A percentile compares a stretch with the other conserved stretches of the same genome.
phyloP scores from a whole-genome alignment of 2,113 vertebrate species.

The Ceyx margarethae region DNA sequence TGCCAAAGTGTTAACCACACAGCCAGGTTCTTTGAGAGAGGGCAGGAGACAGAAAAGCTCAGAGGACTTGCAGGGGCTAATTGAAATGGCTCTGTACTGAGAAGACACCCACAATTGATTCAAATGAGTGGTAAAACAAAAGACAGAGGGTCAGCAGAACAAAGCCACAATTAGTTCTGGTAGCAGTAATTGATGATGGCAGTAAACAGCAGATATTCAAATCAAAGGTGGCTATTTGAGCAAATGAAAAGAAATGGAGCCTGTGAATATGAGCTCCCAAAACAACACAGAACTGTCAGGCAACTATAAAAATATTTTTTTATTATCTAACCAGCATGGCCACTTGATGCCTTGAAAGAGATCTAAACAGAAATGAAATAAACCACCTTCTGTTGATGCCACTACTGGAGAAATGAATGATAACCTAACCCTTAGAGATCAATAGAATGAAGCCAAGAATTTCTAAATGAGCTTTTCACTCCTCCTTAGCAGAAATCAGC shows the following conservation, averaged over 20 bases:
- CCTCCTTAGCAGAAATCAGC: constrained; percentile 47
- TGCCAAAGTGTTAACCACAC: not conserved
- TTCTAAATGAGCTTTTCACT: constrained; percentile 64
- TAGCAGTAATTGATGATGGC: not conserved
- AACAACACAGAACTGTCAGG: not conserved
- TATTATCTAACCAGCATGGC: not conserved
- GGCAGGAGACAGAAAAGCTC: not conserved
- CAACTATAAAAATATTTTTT: constrained; percentile 22
- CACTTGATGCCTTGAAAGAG: not conserved
- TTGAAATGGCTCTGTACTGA: constrained; percentile 11
- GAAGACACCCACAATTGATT: constrained; percentile 22
- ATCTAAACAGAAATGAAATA: constrained; percentile 54
- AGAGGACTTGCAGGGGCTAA: constrained; percentile 21
- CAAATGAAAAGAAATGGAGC: constrained; percentile 3
- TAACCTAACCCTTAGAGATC: constrained; percentile 51
- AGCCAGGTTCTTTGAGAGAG: constrained; percentile 24
- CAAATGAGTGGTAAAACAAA: constrained; percentile 31
- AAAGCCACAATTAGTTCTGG: constrained; percentile 23
- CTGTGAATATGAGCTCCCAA: not conserved
- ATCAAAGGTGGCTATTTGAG: not conserved
- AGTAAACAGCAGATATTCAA: constrained; percentile 2
- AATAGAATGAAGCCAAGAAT: constrained; percentile 39
- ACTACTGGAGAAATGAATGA: constrained; percentile 49
- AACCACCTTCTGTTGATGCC: constrained; percentile 22
- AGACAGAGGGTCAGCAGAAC: not conserved